These are phyloP conservation scores for Scaeva pyrastri DNA, from an alignment of 2,888 invertebrate genomes.

Conservation along the genomic window DNA sequence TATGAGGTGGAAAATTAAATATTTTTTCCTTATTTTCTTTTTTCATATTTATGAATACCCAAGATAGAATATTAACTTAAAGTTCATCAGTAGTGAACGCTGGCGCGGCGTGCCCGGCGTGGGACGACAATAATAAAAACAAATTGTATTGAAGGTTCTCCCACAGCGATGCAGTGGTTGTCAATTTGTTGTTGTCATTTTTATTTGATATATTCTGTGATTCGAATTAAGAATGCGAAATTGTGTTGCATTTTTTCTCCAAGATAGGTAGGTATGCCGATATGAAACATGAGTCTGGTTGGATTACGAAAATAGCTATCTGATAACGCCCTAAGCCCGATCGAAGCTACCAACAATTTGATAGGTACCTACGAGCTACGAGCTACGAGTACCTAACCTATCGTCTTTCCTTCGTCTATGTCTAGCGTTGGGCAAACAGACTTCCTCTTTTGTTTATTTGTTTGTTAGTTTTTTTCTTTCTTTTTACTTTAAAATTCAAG, in stretches of 20 bases:
- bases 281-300: slow-evolving; percentile 6
- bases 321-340: slow-evolving; percentile 1
- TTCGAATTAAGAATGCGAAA: background rate
- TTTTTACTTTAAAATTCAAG: background rate
- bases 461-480: slow-evolving; percentile 20
- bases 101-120: background rate
- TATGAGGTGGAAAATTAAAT: background rate
- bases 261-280: background rate
- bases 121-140: slow-evolving; percentile 1
- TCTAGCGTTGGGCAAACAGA: slow-evolving; percentile 2
- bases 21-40: background rate
- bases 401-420: background rate
- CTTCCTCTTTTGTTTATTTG: slow-evolving; percentile 33
- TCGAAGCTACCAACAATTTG: too few relatives aligned
- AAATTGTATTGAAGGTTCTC: background rate
- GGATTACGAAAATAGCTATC: background rate
- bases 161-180: background rate
- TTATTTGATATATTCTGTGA: background rate
- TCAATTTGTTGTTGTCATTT: slow-evolving; percentile 8
- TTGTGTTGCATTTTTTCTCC: slow-evolving; percentile 4
- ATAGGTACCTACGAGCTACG: too few relatives aligned
- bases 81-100: too few relatives aligned
- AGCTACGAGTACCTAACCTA: too few relatives aligned
- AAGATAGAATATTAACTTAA: too few relatives aligned
- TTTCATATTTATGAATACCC: slow-evolving; percentile 1